Base-by-base conservation (phyloP, 1,140 invertebrate species). In the Panonychus citri region DNA sequence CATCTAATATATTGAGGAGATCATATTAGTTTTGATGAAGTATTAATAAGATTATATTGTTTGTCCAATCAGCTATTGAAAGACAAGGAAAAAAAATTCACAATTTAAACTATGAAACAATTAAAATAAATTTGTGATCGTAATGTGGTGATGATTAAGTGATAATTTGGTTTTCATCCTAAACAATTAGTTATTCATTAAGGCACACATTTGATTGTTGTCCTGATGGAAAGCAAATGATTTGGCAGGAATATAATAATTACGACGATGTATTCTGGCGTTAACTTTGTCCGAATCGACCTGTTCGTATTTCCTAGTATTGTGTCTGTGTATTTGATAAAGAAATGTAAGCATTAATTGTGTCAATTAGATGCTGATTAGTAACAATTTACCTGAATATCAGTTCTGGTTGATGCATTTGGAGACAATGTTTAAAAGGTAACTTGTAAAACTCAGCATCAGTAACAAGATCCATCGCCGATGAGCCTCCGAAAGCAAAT, bases 401-500 rank as follows among this genome's bases (percentile, higher is more conserved):
- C 26, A 79, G 76, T 53, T 79, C 73, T 5, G 81, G 81, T 62
- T 85, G 79, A 34, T 73, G 77, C 59, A 89, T 73, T 66, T 82
- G 80, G 71, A 89, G 77, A 66, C 85, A 90, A 28, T 88, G 73
- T 60, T 80, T 78, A 17, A 83, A 76, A 28, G 71, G 71, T 42
- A 75, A 77, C 25, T 77, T 76, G 46, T 79, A 82, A 67, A 89
- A 89, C 62, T 87, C 80, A 37, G 85, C 75, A 65, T 88, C 78
- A 0, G 82, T 81, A 26, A 77, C 71, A 37, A 88, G 74, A 64
- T 81, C 77, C 7, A 89, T 70, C 61, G 78, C 77, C 0, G 81
- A 78, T 65, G 84, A 80, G 26, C 79, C 70, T 3, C 77, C 75
- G 3, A 81, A 65, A n/a, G 73, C 74, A 63, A 83, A 61, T 26